These are phyloP conservation scores for Melanotaenia pygmaea DNA, from an alignment of 2,797 vertebrate genomes.

Conservation along the genomic window DNA sequence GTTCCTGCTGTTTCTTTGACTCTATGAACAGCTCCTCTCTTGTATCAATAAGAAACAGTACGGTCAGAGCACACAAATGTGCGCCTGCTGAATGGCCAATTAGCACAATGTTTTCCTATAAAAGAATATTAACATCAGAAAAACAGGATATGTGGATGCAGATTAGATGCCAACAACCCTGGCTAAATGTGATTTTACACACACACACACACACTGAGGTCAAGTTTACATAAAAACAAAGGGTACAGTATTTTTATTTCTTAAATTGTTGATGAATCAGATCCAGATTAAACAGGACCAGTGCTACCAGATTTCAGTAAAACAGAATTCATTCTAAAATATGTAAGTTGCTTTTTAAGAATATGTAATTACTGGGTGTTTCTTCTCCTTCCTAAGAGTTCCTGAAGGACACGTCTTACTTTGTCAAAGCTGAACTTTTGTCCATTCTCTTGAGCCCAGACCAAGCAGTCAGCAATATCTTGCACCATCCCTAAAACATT, in stretches of 20 bases:
- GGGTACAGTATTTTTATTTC: not conserved
- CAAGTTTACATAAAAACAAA: not conserved
- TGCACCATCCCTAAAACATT: conserved; percentile 83
- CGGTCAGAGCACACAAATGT: conserved; percentile 78
- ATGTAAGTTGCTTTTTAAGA: not conserved
- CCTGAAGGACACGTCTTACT: conserved; percentile 47
- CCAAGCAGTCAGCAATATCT: conserved; percentile 81
- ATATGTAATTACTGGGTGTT: not conserved
- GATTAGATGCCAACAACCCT: not conserved
- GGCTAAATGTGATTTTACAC: too few species aligned
- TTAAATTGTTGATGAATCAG: not conserved
- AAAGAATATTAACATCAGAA: conserved; percentile 12
- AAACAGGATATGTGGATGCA: not conserved
- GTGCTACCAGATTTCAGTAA: not conserved
- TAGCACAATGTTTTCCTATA: conserved; percentile 79
- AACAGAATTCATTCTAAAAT: not conserved
- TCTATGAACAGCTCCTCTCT: conserved; percentile 78
- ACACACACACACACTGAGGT: not conserved
- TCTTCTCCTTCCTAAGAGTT: not conserved
- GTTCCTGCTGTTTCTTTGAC: conserved; percentile 60
- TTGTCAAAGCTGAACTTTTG: conserved; percentile 77
- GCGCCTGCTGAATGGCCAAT: conserved; percentile 84
- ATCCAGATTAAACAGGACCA: not conserved
- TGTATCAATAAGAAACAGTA: conserved; percentile 77
- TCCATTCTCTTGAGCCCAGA: conserved; percentile 78